Conservation (phyloP, 2,888 invertebrate species). For the Cerastoderma edule region DNA sequence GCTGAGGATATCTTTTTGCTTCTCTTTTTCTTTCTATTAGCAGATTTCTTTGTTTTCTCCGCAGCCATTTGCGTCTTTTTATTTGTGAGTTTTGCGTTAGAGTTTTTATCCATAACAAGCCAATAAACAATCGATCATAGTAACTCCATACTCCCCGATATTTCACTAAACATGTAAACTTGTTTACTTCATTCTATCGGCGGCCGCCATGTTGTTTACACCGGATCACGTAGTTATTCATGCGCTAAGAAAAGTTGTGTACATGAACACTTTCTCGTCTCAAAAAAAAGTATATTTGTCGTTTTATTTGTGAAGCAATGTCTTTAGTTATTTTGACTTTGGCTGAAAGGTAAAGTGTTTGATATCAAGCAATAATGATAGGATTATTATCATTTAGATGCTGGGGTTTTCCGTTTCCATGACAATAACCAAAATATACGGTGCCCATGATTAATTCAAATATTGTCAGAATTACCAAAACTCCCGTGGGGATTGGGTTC, state of each 20-base stretch:
- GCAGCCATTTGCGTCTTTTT: conserved; percentile 56
- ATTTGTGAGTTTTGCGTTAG: conserved; percentile 54
- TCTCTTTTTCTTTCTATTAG: conserved; percentile 68
- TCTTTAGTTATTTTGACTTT: no score
- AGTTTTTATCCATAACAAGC: conserved; percentile 64
- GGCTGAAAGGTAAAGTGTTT: no score
- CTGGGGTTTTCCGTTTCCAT: no score
- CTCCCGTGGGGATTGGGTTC: no score
- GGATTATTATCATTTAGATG: no score
- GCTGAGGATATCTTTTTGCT: conserved; percentile 63
- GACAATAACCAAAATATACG: no score
- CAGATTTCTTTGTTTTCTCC: conserved; percentile 63
- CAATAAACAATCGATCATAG: not conserved
- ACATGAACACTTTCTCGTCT: no score
- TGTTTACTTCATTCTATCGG: not conserved
- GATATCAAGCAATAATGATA: no score
- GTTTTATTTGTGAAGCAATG: no score
- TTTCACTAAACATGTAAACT: not conserved
- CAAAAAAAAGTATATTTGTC: no score
- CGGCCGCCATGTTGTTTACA: conserved; percentile 59
- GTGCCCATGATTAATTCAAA: no score
- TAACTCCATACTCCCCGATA: not conserved
- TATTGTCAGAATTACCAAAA: no score
- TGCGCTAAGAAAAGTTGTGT: conserved; percentile 20
- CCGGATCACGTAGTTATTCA: conserved; percentile 24